Evolutionary conservation across 1,140 invertebrate genomes (phyloP).

Genomic region (Drosophila auraria): DNA sequence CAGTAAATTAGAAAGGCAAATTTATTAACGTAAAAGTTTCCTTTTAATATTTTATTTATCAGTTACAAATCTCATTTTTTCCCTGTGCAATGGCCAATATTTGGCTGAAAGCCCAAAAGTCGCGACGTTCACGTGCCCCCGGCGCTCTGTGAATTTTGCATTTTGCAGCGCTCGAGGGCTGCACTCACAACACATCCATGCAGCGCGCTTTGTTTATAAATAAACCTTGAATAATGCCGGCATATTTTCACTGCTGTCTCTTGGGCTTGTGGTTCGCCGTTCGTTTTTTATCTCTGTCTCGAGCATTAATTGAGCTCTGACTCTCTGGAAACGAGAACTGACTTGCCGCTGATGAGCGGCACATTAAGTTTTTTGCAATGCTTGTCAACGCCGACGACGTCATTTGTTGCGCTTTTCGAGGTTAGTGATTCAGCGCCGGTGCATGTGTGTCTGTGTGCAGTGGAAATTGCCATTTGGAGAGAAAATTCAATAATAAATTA

Average conservation of each 20-base stretch:
- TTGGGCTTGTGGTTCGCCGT: background rate
- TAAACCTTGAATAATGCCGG: constrained; percentile 73
- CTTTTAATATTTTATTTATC: background rate
- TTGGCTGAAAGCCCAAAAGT: constrained; percentile 61
- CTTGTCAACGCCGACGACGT: constrained; percentile 19
- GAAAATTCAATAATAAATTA: constrained; percentile 11
- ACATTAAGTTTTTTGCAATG: constrained; percentile 8
- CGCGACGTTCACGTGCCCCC: constrained; percentile 60
- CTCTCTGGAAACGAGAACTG: constrained; percentile 21
- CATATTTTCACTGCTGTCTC: constrained; percentile 39
- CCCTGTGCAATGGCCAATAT: constrained; percentile 19
- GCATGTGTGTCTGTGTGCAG: constrained; percentile 13
- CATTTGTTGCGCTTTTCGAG: constrained; percentile 46
- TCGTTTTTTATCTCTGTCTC: constrained; percentile 27
- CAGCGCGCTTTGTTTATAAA: constrained; percentile 71
- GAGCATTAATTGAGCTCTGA: constrained; percentile 39
- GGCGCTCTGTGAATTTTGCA: constrained; percentile 44
- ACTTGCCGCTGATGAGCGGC: constrained; percentile 7
- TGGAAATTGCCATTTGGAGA: constrained; percentile 36
- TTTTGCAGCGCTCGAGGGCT: constrained; percentile 33
- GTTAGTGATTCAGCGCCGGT: constrained; percentile 28
- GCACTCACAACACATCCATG: constrained; percentile 29
- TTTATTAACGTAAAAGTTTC: too few relatives aligned
- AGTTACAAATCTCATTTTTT: background rate
- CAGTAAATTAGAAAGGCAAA: too few relatives aligned